These are phyloP conservation scores for Phyllostomus discolor DNA, from an alignment of 2,113 vertebrate genomes.

Conservation along the genomic window DNA sequence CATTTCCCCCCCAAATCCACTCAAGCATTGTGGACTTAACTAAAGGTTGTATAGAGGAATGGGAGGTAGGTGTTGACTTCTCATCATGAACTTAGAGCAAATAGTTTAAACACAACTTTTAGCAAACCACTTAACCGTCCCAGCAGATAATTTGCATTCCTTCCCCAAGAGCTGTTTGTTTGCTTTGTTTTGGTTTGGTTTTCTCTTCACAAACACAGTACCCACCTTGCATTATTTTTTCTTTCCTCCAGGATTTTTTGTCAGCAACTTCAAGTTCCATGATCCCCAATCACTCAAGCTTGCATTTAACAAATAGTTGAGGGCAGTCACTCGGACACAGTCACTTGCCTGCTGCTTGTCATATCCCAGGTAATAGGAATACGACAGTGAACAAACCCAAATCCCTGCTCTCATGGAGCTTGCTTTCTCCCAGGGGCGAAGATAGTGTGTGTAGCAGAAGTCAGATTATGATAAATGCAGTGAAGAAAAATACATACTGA, in stretches of 20 bases:
- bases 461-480: neutral
- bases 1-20: neutral
- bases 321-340: neutral
- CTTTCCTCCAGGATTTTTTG: neutral
- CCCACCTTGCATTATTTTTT: neutral
- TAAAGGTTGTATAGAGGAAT: neutral
- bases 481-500: neutral
- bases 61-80: neutral
- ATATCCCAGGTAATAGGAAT: neutral
- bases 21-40: neutral
- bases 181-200: neutral
- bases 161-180: neutral
- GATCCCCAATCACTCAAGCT: neutral
- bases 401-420: neutral
- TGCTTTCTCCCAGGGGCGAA: neutral
- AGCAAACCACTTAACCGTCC: neutral
- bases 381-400: neutral
- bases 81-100: neutral
- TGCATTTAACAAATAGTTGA: neutral
- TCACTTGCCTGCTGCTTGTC: neutral
- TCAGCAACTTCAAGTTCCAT: neutral
- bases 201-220: neutral
- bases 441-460: neutral
- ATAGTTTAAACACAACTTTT: neutral
- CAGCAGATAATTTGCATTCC: neutral